Evolutionary conservation across 2,888 invertebrate species (phyloP).

Genomic region (Hoplodrina ambigua): DNA sequence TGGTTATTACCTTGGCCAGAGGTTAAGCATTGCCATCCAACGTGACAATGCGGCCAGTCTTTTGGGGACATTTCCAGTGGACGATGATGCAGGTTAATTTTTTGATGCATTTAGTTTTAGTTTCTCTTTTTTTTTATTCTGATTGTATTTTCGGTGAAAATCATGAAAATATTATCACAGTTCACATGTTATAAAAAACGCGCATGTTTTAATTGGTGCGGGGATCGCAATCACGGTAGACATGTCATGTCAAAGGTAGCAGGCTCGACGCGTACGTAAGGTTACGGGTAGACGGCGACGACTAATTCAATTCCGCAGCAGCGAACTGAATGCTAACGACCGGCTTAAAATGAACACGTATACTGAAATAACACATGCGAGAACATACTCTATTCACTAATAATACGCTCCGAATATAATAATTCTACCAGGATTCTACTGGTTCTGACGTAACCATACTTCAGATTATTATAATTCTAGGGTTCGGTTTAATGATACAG

Average conservation of each 20-base stretch:
- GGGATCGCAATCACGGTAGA: constrained; percentile 63
- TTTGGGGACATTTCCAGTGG: too few relatives aligned
- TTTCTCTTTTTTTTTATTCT: too few relatives aligned
- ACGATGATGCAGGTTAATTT: too few relatives aligned
- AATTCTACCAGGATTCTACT: constrained; percentile 38
- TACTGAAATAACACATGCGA: constrained; percentile 67
- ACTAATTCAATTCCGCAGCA: constrained; percentile 74
- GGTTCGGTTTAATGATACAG: constrained; percentile 22
- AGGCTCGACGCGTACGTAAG: constrained; percentile 61
- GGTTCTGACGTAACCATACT: constrained; percentile 31
- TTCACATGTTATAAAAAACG: constrained; percentile 38
- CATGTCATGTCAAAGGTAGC: constrained; percentile 63
- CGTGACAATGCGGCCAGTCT: too few relatives aligned
- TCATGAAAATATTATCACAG: constrained; percentile 20
- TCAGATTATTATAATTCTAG: constrained; percentile 46
- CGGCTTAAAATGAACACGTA: constrained; percentile 70
- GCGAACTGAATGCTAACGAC: constrained; percentile 75
- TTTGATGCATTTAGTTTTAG: too few relatives aligned
- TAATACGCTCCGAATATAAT: constrained; percentile 57
- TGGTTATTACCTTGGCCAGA: too few relatives aligned
- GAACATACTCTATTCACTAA: constrained; percentile 61
- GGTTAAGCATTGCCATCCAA: too few relatives aligned
- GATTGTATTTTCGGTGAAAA: constrained; percentile 27
- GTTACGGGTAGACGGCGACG: constrained; percentile 67
- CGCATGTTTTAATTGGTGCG: constrained; percentile 59